Evolutionary conservation across 2,888 invertebrate species (phyloP), one percentile per base, ranked within the genome.

Genomic region (Ernsta delagoae): DNA sequence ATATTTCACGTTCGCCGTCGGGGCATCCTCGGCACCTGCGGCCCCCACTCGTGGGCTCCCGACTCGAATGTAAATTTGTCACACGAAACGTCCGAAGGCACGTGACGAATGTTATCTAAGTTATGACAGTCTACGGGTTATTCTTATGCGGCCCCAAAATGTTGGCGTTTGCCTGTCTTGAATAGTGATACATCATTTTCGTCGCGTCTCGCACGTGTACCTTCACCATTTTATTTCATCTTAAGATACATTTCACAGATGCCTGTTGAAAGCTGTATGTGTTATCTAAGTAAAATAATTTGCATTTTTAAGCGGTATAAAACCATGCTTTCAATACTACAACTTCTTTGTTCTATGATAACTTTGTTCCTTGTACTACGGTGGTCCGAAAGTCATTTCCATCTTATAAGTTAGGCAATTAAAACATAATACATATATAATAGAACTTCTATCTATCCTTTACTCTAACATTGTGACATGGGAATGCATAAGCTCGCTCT

Each of bases 1-100:
- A 65, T 59, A 65, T 65, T 57, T 65, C 45, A 65, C 12, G 59
- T 65, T 65, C 45, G 36, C 31, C 24, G 43, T 57, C 39, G n/a
- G 59, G 45, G 12, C 65, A 50, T 16, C 65, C 39, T 39, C 36
- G 34, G 48, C 54, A 62, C 62, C 62, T 62, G 62, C 36, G 62
- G 7, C 61, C 39, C 16, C 36, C n/a, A 43, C 45, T 11, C 65
- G 50, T 16, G 60, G 45, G 43, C 43, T 60, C 45, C 45, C 45
- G 45, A 31, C 24, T 31, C 60, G 45, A 45, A 60, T 60, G 60
- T 60, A 60, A 60, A 60, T 60, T 60, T 48, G 60, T 60, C 45
- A 60, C 60, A 45, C n/a, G 31, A 60, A 45, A 60, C 60, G 45
- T 60, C 45, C 60, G 24, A 31, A 45, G 24, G 54, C 31, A 60